Evolutionary conservation across 2,797 vertebrate genomes (phyloP), one percentile per base, ranked within the genome.

Genomic region (Mallotus villosus): DNA sequence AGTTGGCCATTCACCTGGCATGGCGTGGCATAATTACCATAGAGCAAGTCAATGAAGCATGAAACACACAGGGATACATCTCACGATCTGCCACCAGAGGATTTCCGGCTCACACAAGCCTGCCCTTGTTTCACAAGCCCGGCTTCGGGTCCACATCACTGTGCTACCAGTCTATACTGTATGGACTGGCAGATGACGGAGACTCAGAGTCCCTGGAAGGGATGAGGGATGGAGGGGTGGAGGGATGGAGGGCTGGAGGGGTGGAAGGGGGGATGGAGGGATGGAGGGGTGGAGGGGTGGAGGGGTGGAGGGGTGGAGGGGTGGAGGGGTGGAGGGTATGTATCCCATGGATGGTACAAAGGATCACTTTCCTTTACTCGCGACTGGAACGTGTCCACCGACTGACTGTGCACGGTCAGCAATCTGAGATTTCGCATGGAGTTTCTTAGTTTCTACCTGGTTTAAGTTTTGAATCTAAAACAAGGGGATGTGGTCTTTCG

Each of bases 1-100:
- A 89, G 73, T 74, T 86, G 82, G 77, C 83, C 69, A 19, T 67
- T 85, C 82, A 86, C 81, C 84, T 87, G 75, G 73, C 77, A 3
- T 79, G 70, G 79, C 32, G 55, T 58, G 57, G 74, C 73, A 78
- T 72, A n/a, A 46, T 76, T 77, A 86, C 73, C 84, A 84, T 49
- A 78, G 57, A 81, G 67, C 67, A 63, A 71, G 79, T 74, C 79
- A 85, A 85, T 73, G 72, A 75, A 80, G 81, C 73, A 16, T 55
- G 70, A 77, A 71, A 32, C 49, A 51, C 67, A 21, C 55, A 55
- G 67, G 79, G 84, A 81, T 82, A 64, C 61, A 74, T 83, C 79
- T 75, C 85, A 82, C 85, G 81, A 24, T 76, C 75, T 77, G 71
- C 82, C 80, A 84, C 24, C n/a, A 22, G 9, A 66, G 70, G 34